Percentiles rank a stretch among this genome's conserved stretches.
Conservation (phyloP, 2,113 vertebrate species). For the Oryctolagus cuniculus region DNA sequence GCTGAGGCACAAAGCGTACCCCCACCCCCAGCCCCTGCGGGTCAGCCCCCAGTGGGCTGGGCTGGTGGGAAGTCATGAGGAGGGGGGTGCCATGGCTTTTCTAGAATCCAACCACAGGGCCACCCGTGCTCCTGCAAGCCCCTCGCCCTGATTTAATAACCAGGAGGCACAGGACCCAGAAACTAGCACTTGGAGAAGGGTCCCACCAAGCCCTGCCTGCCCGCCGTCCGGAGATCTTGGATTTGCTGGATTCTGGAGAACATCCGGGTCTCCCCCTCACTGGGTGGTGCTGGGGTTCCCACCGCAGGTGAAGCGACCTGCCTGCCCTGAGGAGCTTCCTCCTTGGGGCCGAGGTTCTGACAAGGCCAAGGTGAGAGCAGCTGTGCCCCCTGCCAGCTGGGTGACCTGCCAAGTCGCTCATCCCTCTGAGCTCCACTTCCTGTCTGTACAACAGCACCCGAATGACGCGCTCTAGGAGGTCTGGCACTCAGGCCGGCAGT, state of each 20-base stretch:
- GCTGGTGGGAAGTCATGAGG: no score
- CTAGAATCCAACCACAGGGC: neutral
- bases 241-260: neutral
- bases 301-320: neutral
- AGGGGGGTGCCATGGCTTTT: neutral
- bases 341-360: neutral
- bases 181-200: no score
- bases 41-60: fast-evolving
- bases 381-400: neutral
- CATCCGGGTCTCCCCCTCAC: neutral
- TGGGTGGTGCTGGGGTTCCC: neutral
- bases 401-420: neutral
- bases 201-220: no score
- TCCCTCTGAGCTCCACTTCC: neutral
- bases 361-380: neutral
- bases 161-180: neutral
- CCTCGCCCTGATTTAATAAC: neutral
- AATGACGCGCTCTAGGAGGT: neutral
- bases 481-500: neutral
- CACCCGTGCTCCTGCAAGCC: neutral
- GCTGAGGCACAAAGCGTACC: neutral
- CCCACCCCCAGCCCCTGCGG: fast-evolving
- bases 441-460: neutral
- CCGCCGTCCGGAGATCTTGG: neutral
- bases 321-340: neutral